Conservation (phyloP, 2,113 vertebrate genomes). For the Oenanthe melanoleuca region DNA sequence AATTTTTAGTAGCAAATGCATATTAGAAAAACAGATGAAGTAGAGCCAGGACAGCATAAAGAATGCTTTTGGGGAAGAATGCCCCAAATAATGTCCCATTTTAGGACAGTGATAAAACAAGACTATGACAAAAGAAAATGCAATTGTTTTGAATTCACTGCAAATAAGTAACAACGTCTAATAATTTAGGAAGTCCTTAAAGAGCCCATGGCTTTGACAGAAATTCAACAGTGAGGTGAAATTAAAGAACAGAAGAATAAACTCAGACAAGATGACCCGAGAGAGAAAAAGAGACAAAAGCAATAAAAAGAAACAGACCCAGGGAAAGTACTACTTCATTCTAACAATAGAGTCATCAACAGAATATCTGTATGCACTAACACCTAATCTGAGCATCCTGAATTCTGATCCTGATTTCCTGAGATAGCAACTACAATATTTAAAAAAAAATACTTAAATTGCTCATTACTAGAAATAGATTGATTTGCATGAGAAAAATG, state of each 20-base stretch:
- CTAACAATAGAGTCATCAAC: conserved; percentile 43
- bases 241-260: background rate
- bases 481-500: conserved; percentile 39
- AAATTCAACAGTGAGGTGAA: background rate
- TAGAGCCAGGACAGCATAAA: background rate
- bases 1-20: background rate
- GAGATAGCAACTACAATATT: background rate
- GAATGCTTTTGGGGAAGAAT: background rate
- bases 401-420: conserved; percentile 37
- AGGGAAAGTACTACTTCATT: background rate
- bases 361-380: conserved; percentile 9
- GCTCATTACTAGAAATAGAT: conserved; percentile 51
- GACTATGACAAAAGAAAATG: background rate
- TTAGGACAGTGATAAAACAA: background rate
- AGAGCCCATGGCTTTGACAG: background rate
- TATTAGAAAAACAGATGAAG: background rate
- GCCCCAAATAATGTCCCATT: background rate
- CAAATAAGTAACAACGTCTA: background rate
- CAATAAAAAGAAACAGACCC: background rate
- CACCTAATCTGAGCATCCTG: conserved; percentile 20
- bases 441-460: background rate
- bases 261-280: background rate
- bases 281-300: background rate
- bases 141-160: background rate
- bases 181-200: conserved; percentile 5